These are phyloP conservation scores for Neria commutata DNA, from an alignment of 2,888 invertebrate species.

Conservation along the genomic window DNA sequence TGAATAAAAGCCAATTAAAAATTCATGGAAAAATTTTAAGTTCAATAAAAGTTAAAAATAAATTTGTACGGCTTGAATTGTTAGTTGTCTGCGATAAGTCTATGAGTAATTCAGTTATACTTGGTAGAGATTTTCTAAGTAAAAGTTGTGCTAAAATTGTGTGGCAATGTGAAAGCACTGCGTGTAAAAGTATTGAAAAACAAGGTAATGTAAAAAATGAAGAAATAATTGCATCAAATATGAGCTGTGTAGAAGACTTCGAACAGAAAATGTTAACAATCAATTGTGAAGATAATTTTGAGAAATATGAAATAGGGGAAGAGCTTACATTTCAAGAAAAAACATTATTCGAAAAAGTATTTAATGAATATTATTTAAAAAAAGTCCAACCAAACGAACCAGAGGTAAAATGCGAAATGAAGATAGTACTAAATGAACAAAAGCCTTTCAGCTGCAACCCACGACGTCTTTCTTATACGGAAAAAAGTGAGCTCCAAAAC, in stretches of 20 bases:
- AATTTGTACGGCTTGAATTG: slow-evolving; percentile 7
- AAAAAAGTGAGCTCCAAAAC: slow-evolving; percentile 7
- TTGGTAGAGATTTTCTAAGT: slow-evolving; percentile 11
- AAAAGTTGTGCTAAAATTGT: not conserved
- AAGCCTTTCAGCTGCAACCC: slow-evolving; percentile 9
- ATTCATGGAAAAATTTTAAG: slow-evolving; percentile 19
- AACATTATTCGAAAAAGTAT: not conserved
- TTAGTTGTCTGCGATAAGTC: slow-evolving; percentile 13
- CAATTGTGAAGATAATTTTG: no score
- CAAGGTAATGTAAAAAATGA: no score
- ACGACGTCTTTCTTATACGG: slow-evolving; percentile 1
- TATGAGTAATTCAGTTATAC: slow-evolving; percentile 12
- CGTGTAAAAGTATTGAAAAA: no score
- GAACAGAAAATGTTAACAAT: no score
- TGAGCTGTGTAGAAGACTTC: no score
- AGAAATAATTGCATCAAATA: slow-evolving; percentile 26
- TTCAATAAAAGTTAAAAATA: slow-evolving; percentile 15
- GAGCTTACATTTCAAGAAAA: slow-evolving; percentile 3
- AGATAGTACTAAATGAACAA: not conserved
- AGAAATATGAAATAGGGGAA: slow-evolving; percentile 19
- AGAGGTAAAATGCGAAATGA: slow-evolving; percentile 7
- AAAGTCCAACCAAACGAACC: not conserved
- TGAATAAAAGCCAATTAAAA: slow-evolving; percentile 27
- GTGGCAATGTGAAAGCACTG: not conserved
- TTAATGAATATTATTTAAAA: slow-evolving; percentile 6